Conservation (phyloP, 2,888 invertebrate genomes). For the Eupeodes luniger region DNA sequence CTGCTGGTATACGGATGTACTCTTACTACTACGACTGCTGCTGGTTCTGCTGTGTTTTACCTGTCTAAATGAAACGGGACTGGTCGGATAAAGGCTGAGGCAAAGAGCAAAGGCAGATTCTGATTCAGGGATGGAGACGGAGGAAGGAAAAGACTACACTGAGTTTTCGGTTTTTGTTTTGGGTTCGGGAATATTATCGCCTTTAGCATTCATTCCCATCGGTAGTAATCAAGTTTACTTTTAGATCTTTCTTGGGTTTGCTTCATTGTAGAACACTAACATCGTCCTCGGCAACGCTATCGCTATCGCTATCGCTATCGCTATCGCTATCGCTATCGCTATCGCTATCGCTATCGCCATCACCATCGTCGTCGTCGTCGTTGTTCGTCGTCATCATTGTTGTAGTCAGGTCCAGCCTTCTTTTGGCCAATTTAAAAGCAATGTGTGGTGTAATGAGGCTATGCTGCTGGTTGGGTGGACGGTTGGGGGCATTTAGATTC, state of each 20-base stretch:
- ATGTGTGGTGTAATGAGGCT: conserved; percentile 71
- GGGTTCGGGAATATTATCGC: conserved; percentile 73
- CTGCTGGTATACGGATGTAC: not conserved
- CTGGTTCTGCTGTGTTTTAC: conserved; percentile 34
- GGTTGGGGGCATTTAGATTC: conserved; percentile 36
- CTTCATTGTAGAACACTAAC: conserved; percentile 30
- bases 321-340: too few relatives aligned
- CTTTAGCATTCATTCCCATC: conserved; percentile 76
- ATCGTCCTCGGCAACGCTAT: not conserved
- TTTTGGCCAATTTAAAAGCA: conserved; percentile 56
- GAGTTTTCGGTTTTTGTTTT: conserved; percentile 10
- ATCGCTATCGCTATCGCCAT: too few relatives aligned
- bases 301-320: too few relatives aligned
- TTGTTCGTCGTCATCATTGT: not conserved
- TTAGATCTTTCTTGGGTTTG: conserved; percentile 64
- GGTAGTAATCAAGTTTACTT: conserved; percentile 76
- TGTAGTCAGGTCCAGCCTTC: conserved; percentile 42
- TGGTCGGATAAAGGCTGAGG: not conserved
- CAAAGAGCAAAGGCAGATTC: conserved; percentile 4
- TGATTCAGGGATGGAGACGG: not conserved
- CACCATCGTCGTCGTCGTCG: not conserved
- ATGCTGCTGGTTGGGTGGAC: conserved; percentile 59
- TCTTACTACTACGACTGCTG: not conserved
- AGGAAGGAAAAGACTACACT: conserved; percentile 6
- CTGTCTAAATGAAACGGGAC: conserved; percentile 10